Base-by-base conservation (phyloP, 2,888 invertebrate genomes). In the Diloba caeruleocephala region DNA sequence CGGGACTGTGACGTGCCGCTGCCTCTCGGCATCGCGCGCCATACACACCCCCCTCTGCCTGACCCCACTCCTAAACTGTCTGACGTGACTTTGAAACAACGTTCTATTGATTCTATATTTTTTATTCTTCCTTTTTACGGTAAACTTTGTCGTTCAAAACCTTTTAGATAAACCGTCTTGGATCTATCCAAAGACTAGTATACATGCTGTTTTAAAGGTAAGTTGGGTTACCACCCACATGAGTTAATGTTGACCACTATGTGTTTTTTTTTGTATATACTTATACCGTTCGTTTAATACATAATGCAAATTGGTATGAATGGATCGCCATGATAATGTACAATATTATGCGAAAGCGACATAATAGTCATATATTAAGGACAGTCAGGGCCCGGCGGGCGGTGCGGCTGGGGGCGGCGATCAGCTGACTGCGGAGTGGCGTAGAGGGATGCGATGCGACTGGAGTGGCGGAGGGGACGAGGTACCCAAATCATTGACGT, bases 1-100 rank as follows among this genome's bases (percentile, higher is more conserved):
- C 94, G 79, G 95, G 85, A 82, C 95, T 94, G 78, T 25, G 49
- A 57, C 52, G 19, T 41, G 37, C 88, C 87, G 80, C 90, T 8
- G 14, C 10, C 21, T 6, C 31, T 88, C 87, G 76, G 15, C 14
- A 4, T 1, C 10, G 12, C 12, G 13, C n/a, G 5, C 10, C 17
- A n/a, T 17, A 33, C 34, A 42, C 29, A 26, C 62, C 41, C 65
- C 46, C 46, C 46, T 12, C 28, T 17, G 46, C 72, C 48, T 57
- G 14, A 45, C 50, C 52, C 48, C 65, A 65, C 74, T 61, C 67
- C 49, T 48, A 52, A 53, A 46, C 48, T 55, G 56, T 50, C 62
- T 67, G 73, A 71, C 62, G 58, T 77, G 78, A 78, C 79, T 82
- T 81, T 80, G 76, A 78, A 76, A 76, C 57, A 63, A 45, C 73